These are phyloP conservation scores for Mixornis gularis DNA, from an alignment of 2,113 vertebrate species.

Conservation along the genomic window DNA sequence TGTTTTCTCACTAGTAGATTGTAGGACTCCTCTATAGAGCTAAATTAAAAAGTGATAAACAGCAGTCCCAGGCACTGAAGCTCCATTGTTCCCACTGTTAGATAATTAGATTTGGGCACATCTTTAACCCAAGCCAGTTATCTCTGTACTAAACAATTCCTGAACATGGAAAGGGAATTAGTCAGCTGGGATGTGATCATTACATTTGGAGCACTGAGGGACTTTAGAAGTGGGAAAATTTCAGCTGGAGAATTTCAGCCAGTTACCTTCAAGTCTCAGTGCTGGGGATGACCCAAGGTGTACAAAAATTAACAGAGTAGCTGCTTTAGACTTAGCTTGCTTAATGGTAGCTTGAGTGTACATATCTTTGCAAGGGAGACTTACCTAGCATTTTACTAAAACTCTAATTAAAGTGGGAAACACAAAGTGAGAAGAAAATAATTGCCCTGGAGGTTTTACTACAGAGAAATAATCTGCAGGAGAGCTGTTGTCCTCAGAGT, in stretches of 20 bases:
- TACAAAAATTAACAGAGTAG: background rate
- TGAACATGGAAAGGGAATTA: background rate
- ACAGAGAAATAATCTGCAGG: background rate
- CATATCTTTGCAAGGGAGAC: background rate
- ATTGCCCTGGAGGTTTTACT: background rate
- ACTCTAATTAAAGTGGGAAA: background rate
- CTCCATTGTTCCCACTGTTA: background rate
- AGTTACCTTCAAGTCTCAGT: background rate
- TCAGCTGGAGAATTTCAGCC: background rate
- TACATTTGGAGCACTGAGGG: background rate
- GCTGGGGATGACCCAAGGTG: background rate
- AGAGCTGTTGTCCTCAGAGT: background rate
- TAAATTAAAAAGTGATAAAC: background rate
- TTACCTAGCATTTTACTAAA: background rate
- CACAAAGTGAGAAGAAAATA: background rate
- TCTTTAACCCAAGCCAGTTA: background rate
- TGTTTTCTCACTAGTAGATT: background rate
- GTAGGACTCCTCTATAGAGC: background rate
- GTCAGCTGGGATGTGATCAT: background rate
- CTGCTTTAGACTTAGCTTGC: background rate
- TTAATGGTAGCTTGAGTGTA: background rate
- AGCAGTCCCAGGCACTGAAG: background rate
- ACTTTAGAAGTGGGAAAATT: background rate
- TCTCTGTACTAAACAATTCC: background rate
- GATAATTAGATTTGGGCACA: background rate